Base-by-base conservation (phyloP, 2,888 invertebrate species). In the Lysandra bellargus region DNA sequence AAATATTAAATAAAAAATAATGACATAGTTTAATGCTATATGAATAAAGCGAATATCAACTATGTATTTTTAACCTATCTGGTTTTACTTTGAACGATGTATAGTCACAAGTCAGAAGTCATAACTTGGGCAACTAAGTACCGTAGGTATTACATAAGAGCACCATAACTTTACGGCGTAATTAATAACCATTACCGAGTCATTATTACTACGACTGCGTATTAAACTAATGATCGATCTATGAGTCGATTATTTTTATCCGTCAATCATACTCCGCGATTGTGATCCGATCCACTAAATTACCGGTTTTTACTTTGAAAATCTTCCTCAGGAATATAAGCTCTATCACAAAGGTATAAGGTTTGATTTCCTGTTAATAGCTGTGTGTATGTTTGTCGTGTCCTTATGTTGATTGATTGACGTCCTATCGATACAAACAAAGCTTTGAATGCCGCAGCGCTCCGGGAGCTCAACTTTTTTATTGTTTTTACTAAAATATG, bases 221-320 rank as follows among this genome's bases (percentile, higher is more conserved):
- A 61, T 61, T 23, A 2, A n/a, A 69, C 4, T 69, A 87, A 88
- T 90, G 91, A 91, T 91, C 90, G 88, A 90, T 88, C 85, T 84
- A 86, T 85, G 86, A 86, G 90, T 90, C 87, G 88, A 86, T 85
- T 91, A 91, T 90, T 91, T 92, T 91, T 90, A 91, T 91, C 89
- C 87, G 92, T 91, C 91, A 92, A 90, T 92, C 91, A 92, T 90
- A 87, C 83, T 84, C 87, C 85, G 87, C 88, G 88, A 91, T 91
- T 91, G 90, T 89, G 88, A 87, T 86, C 85, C 86, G 85, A 89
- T 88, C 86, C 85, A 83, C 80, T 80, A 82, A 78, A 79, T 78
- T 80, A 80, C 81, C 76, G 79, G 61, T 80, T 81, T 80, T 77
- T 75, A 37, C 80, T 14, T 37, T 57, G 75, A 1, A 37, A 49